Evolutionary conservation across 2,888 invertebrate genomes (phyloP), one percentile per base, ranked within the genome.

Genomic region (Drosophila incognita): DNA sequence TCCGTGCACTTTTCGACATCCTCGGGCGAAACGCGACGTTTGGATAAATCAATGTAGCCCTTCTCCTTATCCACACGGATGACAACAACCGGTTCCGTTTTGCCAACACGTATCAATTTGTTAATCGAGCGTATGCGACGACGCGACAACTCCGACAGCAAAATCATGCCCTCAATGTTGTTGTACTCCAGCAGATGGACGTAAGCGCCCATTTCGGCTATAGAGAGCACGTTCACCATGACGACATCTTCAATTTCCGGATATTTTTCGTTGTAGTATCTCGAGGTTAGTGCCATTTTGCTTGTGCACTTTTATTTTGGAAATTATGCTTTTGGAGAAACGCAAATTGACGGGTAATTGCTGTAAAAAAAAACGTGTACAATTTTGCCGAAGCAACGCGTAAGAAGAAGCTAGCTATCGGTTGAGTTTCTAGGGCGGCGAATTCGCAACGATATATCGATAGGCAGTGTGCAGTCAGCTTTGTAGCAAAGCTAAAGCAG

Each of bases 171-270:
- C 94, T 99, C 99, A 84, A 99, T 99, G 92, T 99, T 98, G 93
- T 99, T 99, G 93, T 99, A 99, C 94, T 99, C 99, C 78, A 99
- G 94, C 73, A 99, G 94, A 93, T 98, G 98, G 21, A 99, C 99
- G 93, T 99, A 99, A 2, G 99, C 99, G 71, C 99, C 99, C 99
- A 99, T 99, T 94, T 99, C 99, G 24, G 99, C 99, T 91, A 99
- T 99, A 78, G 98, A 97, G 52, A 98, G 95, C 4, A 99, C 99
- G 92, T 99, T 99, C 33, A 99, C 99, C 99, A 99, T 99, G 54
- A 99, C 99, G 57, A 99, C 99, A 96, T 99, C 99, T 91, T 99
- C 99, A 71, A 99, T 92, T 93, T 99, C 99, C 2, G 99, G 99
- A 94, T 98, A 99, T 92, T 97, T 98, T 94, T 99, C 97, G 92